These are phyloP conservation scores for Nephrotoma guestfalica DNA, from an alignment of 2,888 invertebrate genomes.

Conservation along the genomic window DNA sequence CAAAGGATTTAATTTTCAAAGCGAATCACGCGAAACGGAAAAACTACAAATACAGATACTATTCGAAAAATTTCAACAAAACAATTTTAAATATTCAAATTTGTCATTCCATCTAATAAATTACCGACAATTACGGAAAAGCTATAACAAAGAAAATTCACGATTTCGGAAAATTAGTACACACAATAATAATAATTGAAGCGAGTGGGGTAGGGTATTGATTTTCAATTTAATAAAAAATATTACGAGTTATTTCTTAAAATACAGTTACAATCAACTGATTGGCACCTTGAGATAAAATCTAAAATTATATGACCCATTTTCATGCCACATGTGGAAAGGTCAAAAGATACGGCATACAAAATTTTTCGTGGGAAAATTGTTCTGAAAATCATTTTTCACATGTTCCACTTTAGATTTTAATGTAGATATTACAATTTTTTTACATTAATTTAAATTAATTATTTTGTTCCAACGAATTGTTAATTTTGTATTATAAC, in stretches of 20 bases:
- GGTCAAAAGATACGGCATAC: neutral
- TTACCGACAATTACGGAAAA: neutral
- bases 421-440: neutral
- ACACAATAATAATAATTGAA: neutral
- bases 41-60: no score
- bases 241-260: neutral
- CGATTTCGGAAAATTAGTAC: neutral
- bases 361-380: neutral
- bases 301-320: neutral
- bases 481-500: neutral
- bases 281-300: neutral
- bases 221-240: neutral
- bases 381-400: neutral
- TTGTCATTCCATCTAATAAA: neutral
- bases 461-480: neutral
- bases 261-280: neutral
- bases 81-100: neutral
- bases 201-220: neutral
- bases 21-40: no score
- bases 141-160: neutral
- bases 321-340: neutral
- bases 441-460: neutral
- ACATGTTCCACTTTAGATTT: neutral
- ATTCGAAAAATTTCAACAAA: no score
- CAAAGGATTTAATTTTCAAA: no score